A percentile compares a stretch with the other conserved stretches of the same genome.
These are phyloP conservation scores for Brachionus manjavacas DNA, from an alignment of 1,140 invertebrate species.

Conservation along the genomic window DNA sequence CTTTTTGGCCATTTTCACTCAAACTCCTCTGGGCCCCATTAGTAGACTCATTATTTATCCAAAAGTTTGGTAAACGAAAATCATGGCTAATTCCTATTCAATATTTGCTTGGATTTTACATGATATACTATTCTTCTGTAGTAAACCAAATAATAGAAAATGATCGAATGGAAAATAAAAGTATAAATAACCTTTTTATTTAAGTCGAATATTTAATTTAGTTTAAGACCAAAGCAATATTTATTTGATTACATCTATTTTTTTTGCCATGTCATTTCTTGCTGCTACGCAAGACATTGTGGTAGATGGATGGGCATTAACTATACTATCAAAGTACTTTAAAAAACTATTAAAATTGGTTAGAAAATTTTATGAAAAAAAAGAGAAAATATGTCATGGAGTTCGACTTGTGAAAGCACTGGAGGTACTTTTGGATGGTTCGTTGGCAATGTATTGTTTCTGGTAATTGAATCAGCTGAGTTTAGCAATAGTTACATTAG, in stretches of 20 bases:
- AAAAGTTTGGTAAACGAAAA: constrained; percentile 81
- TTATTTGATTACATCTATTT: constrained; percentile 68
- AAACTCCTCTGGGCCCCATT: constrained; percentile 97
- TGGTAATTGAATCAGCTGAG: constrained; percentile 90
- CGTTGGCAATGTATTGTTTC: constrained; percentile 90
- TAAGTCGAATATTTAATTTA: background rate
- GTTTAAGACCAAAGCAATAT: background rate
- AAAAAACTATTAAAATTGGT: background rate
- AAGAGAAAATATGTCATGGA: constrained; percentile 86
- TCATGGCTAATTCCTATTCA: constrained; percentile 94
- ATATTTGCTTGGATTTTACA: constrained; percentile 59
- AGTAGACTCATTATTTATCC: constrained; percentile 82
- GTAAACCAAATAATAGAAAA: constrained; percentile 55
- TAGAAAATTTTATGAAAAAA: background rate
- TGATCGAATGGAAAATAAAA: constrained; percentile 3
- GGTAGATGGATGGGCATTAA: constrained; percentile 98
- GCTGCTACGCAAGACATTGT: constrained; percentile 99
- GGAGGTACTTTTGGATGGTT: constrained; percentile 97
- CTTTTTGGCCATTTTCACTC: constrained; percentile 88
- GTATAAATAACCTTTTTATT: background rate
- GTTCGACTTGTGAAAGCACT: constrained; percentile 95
- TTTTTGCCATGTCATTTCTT: constrained; percentile 74
- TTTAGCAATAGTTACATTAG: constrained; percentile 60
- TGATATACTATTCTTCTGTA: constrained; percentile 47
- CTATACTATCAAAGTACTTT: constrained; percentile 71